Percentiles rank a stretch among this genome's conserved stretches.
Evolutionary conservation across 2,113 vertebrate species (phyloP).

Genomic region (Cyprinodon variegatus): DNA sequence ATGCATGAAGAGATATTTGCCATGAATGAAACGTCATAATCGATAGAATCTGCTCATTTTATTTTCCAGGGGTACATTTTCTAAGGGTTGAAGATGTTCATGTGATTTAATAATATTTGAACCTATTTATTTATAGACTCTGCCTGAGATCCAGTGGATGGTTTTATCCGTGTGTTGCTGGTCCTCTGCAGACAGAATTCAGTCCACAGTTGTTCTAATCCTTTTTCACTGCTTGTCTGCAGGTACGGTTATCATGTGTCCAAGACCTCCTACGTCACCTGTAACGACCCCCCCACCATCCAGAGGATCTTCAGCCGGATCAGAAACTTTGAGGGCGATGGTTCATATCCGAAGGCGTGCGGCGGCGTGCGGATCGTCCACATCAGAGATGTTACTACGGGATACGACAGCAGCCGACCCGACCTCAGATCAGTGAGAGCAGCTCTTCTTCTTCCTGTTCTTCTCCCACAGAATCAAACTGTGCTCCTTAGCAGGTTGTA

Average conservation of each 20-base stretch:
- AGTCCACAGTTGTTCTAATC: background rate
- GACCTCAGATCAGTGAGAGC: constrained; percentile 82
- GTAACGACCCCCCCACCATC: constrained; percentile 87
- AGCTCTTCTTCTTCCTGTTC: background rate
- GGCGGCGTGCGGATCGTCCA: constrained; percentile 82
- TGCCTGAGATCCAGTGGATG: too few species aligned
- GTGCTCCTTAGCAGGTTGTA: background rate
- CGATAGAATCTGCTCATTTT: too few species aligned
- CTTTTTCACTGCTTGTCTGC: constrained; percentile 34
- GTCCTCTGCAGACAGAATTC: too few species aligned
- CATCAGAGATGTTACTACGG: constrained; percentile 88
- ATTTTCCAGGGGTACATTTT: too few species aligned
- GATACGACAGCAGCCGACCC: constrained; percentile 90
- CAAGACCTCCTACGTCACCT: constrained; percentile 92
- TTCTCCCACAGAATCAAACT: background rate
- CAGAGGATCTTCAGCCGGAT: constrained; percentile 88
- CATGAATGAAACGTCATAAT: too few species aligned
- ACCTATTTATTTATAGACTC: too few species aligned
- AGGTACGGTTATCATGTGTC: constrained; percentile 94
- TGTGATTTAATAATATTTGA: too few species aligned
- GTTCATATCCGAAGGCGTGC: constrained; percentile 84
- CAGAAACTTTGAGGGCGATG: constrained; percentile 81
- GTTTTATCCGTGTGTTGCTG: too few species aligned
- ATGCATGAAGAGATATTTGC: too few species aligned
- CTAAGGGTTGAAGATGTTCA: too few species aligned